These are phyloP conservation scores for Ochropleura plecta DNA, from an alignment of 2,888 invertebrate genomes.

Conservation along the genomic window DNA sequence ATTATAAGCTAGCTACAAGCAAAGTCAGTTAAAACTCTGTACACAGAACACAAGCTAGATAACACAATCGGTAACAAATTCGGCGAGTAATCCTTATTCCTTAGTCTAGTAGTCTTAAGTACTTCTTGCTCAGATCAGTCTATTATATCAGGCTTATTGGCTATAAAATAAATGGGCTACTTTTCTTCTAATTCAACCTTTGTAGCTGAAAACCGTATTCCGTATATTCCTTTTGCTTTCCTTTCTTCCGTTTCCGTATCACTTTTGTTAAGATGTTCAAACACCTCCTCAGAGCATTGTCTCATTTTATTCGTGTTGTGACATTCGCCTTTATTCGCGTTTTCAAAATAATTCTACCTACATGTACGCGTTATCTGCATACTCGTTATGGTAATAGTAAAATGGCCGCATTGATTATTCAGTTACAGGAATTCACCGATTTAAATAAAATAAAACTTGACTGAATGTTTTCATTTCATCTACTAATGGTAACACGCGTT, in stretches of 20 bases:
- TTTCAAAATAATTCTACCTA: constrained; percentile 24
- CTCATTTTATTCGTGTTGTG: constrained; percentile 35
- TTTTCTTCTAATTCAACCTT: constrained; percentile 31
- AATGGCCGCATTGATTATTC: constrained; percentile 6
- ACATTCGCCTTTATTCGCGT: constrained; percentile 26
- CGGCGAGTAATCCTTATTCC: constrained; percentile 4
- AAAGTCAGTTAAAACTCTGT: neutral
- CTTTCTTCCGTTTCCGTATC: constrained; percentile 18
- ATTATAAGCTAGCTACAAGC: neutral
- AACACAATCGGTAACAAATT: constrained; percentile 32
- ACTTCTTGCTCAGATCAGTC: constrained; percentile 16
- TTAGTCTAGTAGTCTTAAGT: constrained; percentile 24
- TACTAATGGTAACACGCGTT: constrained; percentile 10
- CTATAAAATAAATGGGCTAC: constrained; percentile 42
- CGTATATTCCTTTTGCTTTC: constrained; percentile 21
- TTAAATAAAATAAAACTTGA: constrained; percentile 1
- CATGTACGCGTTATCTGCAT: neutral
- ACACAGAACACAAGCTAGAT: neutral
- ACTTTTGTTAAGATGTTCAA: constrained; percentile 40
- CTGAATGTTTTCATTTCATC: constrained; percentile 24
- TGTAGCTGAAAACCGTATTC: constrained; percentile 31
- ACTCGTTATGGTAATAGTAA: neutral
- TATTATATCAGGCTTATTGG: constrained; percentile 35
- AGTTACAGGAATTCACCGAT: neutral
- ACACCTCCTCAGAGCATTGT: constrained; percentile 30